phyloP scores from a whole-genome alignment of 2,888 invertebrate species.

The Campoplex capitator region DNA sequence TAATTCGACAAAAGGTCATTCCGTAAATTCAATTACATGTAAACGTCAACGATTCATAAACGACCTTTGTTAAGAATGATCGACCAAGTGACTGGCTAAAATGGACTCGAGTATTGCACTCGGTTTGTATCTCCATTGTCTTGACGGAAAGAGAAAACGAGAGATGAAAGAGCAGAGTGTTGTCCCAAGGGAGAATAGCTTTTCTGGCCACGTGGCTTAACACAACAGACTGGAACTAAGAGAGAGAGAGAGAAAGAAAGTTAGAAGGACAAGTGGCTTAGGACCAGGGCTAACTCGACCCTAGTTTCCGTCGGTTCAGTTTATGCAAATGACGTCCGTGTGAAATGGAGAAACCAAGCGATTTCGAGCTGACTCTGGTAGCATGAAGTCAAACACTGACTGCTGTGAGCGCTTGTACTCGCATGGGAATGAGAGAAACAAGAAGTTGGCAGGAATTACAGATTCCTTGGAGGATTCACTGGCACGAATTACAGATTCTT shows the following conservation, averaged over 20 bases:
- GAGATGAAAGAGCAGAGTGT: constrained; percentile 8
- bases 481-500: constrained; percentile 30
- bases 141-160: constrained; percentile 19
- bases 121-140: not conserved
- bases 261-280: constrained; percentile 10
- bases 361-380: not conserved
- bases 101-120: not conserved
- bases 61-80: not conserved
- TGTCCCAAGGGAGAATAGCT: constrained; percentile 14
- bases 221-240: not conserved
- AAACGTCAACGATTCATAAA: not conserved
- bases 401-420: constrained; percentile 9
- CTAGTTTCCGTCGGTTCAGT: constrained; percentile 47
- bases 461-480: constrained; percentile 45
- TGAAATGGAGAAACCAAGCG: constrained; percentile 18
- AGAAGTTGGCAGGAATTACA: constrained; percentile 55
- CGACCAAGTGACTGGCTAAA: not conserved
- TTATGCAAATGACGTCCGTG: constrained; percentile 61
- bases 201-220: not conserved
- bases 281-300: constrained; percentile 42
- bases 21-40: not conserved
- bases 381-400: not conserved
- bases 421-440: constrained; percentile 31
- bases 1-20: not conserved
- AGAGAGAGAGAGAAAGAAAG: not conserved